A percentile compares a stretch with the other conserved stretches of the same genome.
Evolutionary conservation across 2,113 vertebrate species (phyloP).

Genomic region (Bufo gargarizans): DNA sequence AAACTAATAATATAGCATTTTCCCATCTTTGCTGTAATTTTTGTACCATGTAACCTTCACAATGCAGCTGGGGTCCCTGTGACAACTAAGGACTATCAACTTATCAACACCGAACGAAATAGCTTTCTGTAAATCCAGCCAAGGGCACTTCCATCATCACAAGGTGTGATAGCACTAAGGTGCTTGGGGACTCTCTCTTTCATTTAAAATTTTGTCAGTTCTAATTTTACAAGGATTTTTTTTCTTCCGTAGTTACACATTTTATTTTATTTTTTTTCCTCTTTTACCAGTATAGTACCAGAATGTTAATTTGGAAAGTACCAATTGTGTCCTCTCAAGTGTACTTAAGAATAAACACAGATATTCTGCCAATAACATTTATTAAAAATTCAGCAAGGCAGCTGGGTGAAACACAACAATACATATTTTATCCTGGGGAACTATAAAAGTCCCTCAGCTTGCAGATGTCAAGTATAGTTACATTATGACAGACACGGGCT

Average conservation of each 20-base stretch:
- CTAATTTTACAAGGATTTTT: neutral
- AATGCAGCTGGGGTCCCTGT: conserved; percentile 12
- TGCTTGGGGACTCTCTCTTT: neutral
- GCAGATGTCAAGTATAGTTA: conserved; percentile 39
- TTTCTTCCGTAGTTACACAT: neutral
- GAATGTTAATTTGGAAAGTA: conserved; percentile 8
- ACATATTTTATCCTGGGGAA: conserved; percentile 44
- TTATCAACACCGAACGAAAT: conserved; percentile 27
- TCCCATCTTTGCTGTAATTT: neutral
- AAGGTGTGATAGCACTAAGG: conserved; percentile 24
- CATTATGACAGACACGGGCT: conserved; percentile 14
- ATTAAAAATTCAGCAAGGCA: conserved; percentile 47
- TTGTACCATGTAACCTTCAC: neutral
- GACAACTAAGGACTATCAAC: conserved; percentile 28
- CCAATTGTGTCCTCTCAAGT: conserved; percentile 31
- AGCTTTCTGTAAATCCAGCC: conserved; percentile 15
- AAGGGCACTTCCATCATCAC: conserved; percentile 19
- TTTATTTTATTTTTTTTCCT: neutral
- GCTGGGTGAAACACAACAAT: conserved; percentile 30
- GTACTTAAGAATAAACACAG: conserved; percentile 35
- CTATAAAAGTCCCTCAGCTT: conserved; percentile 33
- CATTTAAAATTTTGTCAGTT: conserved; percentile 5
- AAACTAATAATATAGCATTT: conserved; percentile 4
- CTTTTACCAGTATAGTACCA: neutral
- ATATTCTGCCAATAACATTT: conserved; percentile 48